Evolutionary conservation across 2,888 invertebrate species (phyloP).

Genomic region (Caenorhabditis macrosperma): DNA sequence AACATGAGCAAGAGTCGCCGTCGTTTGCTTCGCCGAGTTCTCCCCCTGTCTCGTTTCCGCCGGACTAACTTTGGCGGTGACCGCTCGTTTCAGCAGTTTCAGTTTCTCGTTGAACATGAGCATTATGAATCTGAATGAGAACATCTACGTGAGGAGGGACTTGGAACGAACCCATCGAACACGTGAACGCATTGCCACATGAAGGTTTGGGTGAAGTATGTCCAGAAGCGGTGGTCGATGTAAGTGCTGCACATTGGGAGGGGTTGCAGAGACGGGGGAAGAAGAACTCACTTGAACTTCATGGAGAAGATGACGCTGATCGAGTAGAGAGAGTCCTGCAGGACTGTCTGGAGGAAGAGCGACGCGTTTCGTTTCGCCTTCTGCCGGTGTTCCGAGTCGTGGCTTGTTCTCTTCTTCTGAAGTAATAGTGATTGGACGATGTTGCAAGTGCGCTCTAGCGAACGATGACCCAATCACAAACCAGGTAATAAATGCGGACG

Average conservation of each 20-base stretch:
- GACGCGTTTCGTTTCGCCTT: slow-evolving; percentile 21
- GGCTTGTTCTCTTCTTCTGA: slow-evolving; percentile 18
- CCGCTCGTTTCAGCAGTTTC: background rate
- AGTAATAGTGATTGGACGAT: too few relatives aligned
- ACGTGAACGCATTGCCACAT: slow-evolving; percentile 20
- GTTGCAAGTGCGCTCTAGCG: too few relatives aligned
- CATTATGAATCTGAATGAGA: slow-evolving; percentile 32
- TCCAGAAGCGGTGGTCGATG: slow-evolving; percentile 31
- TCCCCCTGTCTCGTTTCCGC: background rate
- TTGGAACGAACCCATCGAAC: slow-evolving; percentile 11
- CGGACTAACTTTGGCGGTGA: background rate
- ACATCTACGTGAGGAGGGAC: background rate
- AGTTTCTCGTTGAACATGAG: slow-evolving; percentile 15
- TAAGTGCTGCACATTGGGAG: too few relatives aligned
- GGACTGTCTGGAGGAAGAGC: slow-evolving; percentile 20
- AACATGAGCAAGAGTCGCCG: background rate
- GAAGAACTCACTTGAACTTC: slow-evolving; percentile 19
- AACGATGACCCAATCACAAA: background rate
- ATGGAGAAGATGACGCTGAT: slow-evolving; percentile 15
- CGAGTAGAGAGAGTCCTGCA: slow-evolving; percentile 35
- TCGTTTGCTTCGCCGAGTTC: background rate
- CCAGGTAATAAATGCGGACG: slow-evolving; percentile 11
- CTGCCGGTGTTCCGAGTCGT: slow-evolving; percentile 17
- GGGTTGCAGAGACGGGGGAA: background rate
- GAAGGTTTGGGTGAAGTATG: slow-evolving; percentile 12